Evolutionary conservation across 2,888 invertebrate genomes (phyloP), one percentile per base, ranked within the genome.

Genomic region (Drepanosiphum platanoidis): DNA sequence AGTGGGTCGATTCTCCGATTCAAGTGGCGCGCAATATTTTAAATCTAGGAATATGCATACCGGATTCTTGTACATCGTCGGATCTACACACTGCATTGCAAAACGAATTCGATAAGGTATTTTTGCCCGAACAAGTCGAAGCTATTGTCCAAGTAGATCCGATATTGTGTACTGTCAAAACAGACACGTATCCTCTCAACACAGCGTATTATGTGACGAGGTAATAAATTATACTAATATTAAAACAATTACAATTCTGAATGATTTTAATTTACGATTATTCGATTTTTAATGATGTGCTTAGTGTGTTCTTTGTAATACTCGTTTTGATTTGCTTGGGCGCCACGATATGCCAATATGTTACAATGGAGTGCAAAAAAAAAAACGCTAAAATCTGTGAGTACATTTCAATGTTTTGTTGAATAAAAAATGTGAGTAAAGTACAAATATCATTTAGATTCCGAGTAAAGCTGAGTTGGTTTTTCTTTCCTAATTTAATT

Each of bases 11-110:
- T 78, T 39, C 15, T 27, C 64, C 78, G 5, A 39, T 64, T 64
- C 78, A 78, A 64, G 27, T 64, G 22, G 39, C 18, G 64, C 68
- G 87, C 32, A 86, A 86, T 32, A 86, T 79, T 22, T 71, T 88
- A 5, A 86, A 86, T 64, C 87, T 87, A 82, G 87, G 87, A 5
- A 36, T 88, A 13, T 88, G 88, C 58, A 86, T 88, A 13, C 88
- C 88, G 13, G 79, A 87, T 30, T 86, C 87, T n/a, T 88, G 88
- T 46, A 42, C 83, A n/a, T 80, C 86, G n/a, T 46, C 46, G 22
- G 87, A 87, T 68, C 68, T 87, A 88, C 70, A 86, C 46, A 74
- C 64, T 22, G 87, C 88, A 39, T 86, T 89, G 22, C 86, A 88
- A 61, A 86, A 87, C 34, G 86, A 88, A 27, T 86, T 88, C 9